Conservation (phyloP, 2,113 vertebrate genomes). For the Pluvialis apricaria region DNA sequence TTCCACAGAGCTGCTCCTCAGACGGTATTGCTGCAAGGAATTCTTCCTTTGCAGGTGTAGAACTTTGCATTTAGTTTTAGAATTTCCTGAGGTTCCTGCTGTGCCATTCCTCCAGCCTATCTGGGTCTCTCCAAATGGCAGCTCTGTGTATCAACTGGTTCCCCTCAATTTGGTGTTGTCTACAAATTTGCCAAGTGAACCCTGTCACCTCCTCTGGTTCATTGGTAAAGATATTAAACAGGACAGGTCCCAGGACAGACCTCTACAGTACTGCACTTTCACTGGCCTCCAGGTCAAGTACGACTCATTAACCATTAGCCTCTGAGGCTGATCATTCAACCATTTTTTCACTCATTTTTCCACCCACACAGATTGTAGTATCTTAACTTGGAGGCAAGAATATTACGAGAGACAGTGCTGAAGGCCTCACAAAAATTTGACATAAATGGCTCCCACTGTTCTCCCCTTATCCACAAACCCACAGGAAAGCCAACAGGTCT, state of each 20-base stretch:
- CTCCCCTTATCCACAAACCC: background rate
- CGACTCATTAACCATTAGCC: background rate
- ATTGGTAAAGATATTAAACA: background rate
- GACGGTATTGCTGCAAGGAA: background rate
- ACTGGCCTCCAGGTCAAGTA: background rate
- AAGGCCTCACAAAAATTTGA: background rate
- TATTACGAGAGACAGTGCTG: background rate
- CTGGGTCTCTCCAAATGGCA: background rate
- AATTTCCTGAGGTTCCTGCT: background rate
- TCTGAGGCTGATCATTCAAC: background rate
- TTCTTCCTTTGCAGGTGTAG: background rate
- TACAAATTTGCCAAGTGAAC: background rate
- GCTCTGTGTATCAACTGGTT: background rate
- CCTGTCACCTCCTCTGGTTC: background rate
- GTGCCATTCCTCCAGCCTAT: background rate
- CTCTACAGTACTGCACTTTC: background rate
- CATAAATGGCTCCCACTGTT: background rate
- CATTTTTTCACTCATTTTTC: background rate
- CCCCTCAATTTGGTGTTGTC: background rate
- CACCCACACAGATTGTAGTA: background rate
- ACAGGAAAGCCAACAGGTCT: background rate
- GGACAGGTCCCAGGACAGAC: background rate
- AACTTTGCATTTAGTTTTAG: background rate
- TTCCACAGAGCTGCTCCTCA: background rate
- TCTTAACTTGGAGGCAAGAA: background rate